Evolutionary conservation across 2,797 vertebrate genomes (phyloP).

Genomic region (Sebastes iracundus): DNA sequence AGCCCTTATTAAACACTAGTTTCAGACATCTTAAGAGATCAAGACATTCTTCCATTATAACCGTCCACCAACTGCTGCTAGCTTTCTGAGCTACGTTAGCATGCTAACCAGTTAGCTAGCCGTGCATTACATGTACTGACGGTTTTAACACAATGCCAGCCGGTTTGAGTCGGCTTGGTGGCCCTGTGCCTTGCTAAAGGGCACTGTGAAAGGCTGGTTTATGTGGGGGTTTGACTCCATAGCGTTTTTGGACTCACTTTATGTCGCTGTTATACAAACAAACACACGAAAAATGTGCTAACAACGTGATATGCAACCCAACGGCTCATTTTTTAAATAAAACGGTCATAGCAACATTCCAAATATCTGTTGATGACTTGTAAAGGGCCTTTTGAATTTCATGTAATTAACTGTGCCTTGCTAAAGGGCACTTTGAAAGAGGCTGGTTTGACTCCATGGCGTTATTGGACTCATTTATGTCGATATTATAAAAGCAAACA

Average conservation of each 20-base stretch:
- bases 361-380: neutral
- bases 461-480: neutral
- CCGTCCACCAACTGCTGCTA: neutral
- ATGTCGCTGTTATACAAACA: neutral
- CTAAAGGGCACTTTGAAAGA: no score
- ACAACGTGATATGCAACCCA: neutral
- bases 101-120: neutral
- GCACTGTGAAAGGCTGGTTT: neutral
- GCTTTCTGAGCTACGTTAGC: neutral
- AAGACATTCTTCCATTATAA: neutral
- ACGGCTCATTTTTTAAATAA: neutral
- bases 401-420: neutral
- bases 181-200: neutral
- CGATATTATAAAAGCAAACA: neutral
- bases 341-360: neutral
- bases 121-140: neutral
- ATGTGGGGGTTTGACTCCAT: rapidly evolving
- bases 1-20: neutral
- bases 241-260: neutral
- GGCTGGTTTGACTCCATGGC: rapidly evolving
- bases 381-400: no score
- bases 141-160: no score
- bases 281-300: neutral
- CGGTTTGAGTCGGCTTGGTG: no score
- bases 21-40: neutral